Percentiles rank a stretch among this genome's conserved stretches.
phyloP scores from a whole-genome alignment of 1,140 invertebrate genomes.

The Sminthurides bifidus region DNA sequence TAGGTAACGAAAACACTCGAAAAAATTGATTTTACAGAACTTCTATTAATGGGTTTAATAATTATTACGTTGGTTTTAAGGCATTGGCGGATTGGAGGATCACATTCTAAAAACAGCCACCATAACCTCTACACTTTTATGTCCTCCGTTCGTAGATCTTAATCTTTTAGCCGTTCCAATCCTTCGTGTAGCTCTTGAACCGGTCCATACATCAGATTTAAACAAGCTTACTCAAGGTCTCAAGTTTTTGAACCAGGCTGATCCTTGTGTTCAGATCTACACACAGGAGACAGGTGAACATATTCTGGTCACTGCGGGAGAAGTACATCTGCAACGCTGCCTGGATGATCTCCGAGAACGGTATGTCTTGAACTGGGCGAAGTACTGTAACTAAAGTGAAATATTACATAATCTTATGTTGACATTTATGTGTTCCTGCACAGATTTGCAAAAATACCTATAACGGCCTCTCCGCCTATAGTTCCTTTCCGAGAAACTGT shows the following conservation, averaged over 20 bases:
- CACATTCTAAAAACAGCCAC: conserved; percentile 83
- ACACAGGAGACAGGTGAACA: conserved; percentile 91
- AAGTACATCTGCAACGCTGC: conserved; percentile 94
- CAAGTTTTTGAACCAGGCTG: conserved; percentile 76
- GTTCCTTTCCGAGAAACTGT: conserved; percentile 93
- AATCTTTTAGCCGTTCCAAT: conserved; percentile 73
- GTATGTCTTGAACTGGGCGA: too few species aligned
- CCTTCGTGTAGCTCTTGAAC: conserved; percentile 87
- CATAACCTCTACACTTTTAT: conserved; percentile 66
- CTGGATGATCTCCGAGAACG: conserved; percentile 62
- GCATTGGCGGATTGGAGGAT: conserved; percentile 76
- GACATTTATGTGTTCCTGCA: too few species aligned
- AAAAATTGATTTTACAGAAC: neutral
- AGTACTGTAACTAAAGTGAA: too few species aligned
- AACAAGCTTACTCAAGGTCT: conserved; percentile 66
- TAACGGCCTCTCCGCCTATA: conserved; percentile 86
- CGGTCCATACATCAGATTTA: conserved; percentile 67
- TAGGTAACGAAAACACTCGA: conserved; percentile 42
- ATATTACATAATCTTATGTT: too few species aligned
- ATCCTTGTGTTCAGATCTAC: conserved; percentile 80
- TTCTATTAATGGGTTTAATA: neutral
- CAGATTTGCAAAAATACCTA: conserved; percentile 73
- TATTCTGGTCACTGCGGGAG: conserved; percentile 89
- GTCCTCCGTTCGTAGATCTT: conserved; percentile 79
- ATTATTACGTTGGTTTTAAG: conserved; percentile 35